Evolutionary conservation across 2,113 vertebrate genomes (phyloP), one percentile per base, ranked within the genome.

Genomic region (Pygoscelis antarcticus): DNA sequence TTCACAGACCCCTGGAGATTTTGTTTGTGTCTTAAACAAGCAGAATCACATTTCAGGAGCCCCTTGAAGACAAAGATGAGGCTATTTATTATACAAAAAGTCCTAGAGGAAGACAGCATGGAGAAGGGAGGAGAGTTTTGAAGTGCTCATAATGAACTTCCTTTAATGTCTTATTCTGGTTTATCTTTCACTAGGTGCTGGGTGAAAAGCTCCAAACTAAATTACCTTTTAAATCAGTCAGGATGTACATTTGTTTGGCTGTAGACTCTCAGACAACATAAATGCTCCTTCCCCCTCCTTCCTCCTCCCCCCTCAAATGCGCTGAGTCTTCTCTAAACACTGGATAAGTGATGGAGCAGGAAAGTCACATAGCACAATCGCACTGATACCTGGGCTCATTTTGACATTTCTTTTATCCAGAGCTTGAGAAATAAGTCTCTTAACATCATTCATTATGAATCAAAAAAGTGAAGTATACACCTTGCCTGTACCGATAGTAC

Each of bases 141-240:
- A 32, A 90, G 34, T 68, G n/a, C 34, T 79, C 23, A 16, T 61
- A 55, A 82, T 42, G 62, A 95, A 84, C 44, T 91, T 85, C 26
- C 61, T 93, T 78, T 91, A 86, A 87, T 82, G 46, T 76, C 70
- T 95, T 94, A 74, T 40, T 71, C 55, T 52, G 54, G 19, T 93
- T 97, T 98, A 96, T 98, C 95, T 96, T 96, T 85, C 25, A 72
- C 13, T 95, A 97, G 90, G 95, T 97, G 93, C 92, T 89, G 69
- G 96, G 68, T 95, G 97, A 98, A 98, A 98, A 93, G 70, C 52
- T 96, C 79, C 57, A 85, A 92, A 70, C 36, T 89, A 88, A 97
- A 97, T 93, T 80, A 93, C 89, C 66, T 91, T 96, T 97, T 97
- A 96, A 95, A 96, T 92, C 52, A 95, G 90, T 77, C 49, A 60